Base-by-base conservation (phyloP, 1,140 invertebrate genomes). In the Seison nebaliae region DNA sequence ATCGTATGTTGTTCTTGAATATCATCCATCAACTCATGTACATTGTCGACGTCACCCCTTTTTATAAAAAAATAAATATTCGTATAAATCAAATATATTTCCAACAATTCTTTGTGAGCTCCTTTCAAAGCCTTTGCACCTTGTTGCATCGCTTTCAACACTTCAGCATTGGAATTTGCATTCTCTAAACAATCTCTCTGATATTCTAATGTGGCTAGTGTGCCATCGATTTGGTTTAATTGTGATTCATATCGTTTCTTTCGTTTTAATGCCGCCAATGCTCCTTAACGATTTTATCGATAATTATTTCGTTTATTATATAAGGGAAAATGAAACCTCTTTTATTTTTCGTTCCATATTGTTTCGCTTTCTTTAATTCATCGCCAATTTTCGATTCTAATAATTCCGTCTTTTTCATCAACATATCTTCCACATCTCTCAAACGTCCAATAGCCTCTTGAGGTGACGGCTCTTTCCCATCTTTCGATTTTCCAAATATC, bases 1-100 rank as follows among this genome's bases (percentile, higher is more conserved):
- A 96, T 75, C 59, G 96, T 86, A 62, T 96, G 84, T 62, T 96
- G 88, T 57, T 98, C 88, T 20, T 83, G 80, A 49, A 98, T 88
- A 51, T 96, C 88, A 54, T 96, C 88, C 84, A 96, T 94, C 64
- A 96, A 76, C 54, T 94, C 80, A 52, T 94, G 84, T 9, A 94
- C 84, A 65, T 93, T 48, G 61, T 91, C 81, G 31, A 88, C 76
- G 65, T 93, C 79, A 12, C 31, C 33, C 12, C 12, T 5, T 11
- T 24, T 14, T 24, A 18, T 5, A 23, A 30, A 29, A 16, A 0
- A 30, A 28, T 21, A 37, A 6, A 29, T 31, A 6, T 31, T 12
- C 0, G 16, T 14, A 35, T 8, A 14, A 19, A n/a, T 12, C 14
- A 11, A 19, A n/a, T 20, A 6, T 31, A 5, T 8, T 8, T 1